These are phyloP conservation scores for rat (Rattus norvegicus) DNA, from an alignment of 2,113 vertebrate species.

Conservation along the genomic window DNA sequence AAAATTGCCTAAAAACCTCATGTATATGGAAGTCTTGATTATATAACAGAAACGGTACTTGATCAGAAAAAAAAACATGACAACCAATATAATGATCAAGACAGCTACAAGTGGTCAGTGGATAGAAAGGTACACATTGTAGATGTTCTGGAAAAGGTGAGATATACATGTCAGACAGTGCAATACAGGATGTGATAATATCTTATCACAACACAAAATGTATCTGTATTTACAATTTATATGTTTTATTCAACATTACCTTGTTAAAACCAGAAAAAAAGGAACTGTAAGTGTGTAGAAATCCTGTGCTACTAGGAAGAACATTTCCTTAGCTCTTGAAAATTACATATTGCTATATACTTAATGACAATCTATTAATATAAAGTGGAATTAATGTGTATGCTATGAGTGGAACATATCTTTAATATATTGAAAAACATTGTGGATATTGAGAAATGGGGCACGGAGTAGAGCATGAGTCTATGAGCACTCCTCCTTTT, in stretches of 20 bases:
- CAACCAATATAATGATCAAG: background rate
- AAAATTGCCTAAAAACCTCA: background rate
- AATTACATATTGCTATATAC: background rate
- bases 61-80: background rate
- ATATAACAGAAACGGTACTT: background rate
- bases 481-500: background rate
- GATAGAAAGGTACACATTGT: too few species aligned
- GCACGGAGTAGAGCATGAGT: background rate
- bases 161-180: background rate
- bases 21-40: background rate
- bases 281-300: background rate
- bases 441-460: background rate
- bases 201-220: too few species aligned
- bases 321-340: background rate
- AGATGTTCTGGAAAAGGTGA: background rate
- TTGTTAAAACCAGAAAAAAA: background rate
- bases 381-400: background rate
- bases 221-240: background rate
- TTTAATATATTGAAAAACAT: background rate
- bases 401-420: background rate
- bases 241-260: too few species aligned
- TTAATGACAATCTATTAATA: background rate
- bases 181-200: background rate
- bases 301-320: too few species aligned
- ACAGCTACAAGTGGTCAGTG: rapidly evolving